Percentiles rank a stretch among this genome's conserved stretches.
Conservation (phyloP, 2,888 invertebrate genomes). For the Brachyopa scutellaris region DNA sequence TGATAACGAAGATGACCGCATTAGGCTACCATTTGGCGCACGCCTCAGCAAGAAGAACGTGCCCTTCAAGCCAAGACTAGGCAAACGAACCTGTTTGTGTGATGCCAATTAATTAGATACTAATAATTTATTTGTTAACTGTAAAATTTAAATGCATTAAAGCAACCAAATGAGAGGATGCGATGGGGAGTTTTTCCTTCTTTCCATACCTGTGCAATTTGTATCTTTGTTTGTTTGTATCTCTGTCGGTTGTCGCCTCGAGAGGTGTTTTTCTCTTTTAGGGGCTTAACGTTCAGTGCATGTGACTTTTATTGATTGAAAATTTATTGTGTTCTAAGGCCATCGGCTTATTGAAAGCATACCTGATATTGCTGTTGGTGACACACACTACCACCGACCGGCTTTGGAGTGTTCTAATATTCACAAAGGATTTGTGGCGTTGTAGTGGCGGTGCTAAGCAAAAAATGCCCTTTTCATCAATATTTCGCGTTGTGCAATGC, state of each 20-base stretch:
- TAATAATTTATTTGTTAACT: constrained; percentile 44
- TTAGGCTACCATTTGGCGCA: constrained; percentile 82
- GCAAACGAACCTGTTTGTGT: constrained; percentile 77
- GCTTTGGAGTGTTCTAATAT: constrained; percentile 63
- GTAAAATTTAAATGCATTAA: constrained; percentile 65
- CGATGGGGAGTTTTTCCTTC: constrained; percentile 25
- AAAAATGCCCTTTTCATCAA: constrained; percentile 57
- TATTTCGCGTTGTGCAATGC: constrained; percentile 37
- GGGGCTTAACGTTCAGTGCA: constrained; percentile 50
- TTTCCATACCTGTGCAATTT: constrained; percentile 8
- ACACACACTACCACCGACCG: constrained; percentile 50
- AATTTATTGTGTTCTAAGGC: constrained; percentile 59
- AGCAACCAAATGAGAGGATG: constrained; percentile 67
- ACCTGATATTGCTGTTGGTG: constrained; percentile 50
- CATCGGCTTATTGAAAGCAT: constrained; percentile 57
- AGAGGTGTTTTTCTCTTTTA: constrained; percentile 12
- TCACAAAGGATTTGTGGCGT: constrained; percentile 67
- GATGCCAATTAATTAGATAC: constrained; percentile 58
- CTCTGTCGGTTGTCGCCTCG: constrained; percentile 18
- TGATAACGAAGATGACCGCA: constrained; percentile 78
- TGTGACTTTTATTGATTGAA: constrained; percentile 71
- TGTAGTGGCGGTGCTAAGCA: constrained; percentile 10
- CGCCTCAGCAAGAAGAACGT: constrained; percentile 82
- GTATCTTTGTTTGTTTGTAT: not conserved
- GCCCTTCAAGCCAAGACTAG: constrained; percentile 82